Evolutionary conservation across 2,797 vertebrate species (phyloP).

Genomic region (Acanthurus lineatus): DNA sequence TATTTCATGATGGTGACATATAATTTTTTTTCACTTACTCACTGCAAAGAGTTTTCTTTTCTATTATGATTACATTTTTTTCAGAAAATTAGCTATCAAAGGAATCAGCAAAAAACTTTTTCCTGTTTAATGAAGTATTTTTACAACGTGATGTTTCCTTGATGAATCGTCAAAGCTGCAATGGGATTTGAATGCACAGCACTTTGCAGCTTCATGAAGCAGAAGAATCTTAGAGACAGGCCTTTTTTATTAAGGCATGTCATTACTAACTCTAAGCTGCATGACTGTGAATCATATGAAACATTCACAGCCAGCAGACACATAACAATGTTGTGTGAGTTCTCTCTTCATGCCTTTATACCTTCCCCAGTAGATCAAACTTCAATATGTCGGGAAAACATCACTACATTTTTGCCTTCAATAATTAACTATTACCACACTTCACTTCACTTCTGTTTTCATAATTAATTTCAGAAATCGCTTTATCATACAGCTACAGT

Average conservation of each 20-base stretch:
- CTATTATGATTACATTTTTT: too few relatives aligned
- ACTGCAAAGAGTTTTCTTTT: too few relatives aligned
- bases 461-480: background rate
- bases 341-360: background rate
- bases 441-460: background rate
- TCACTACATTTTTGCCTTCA: background rate
- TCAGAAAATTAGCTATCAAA: too few relatives aligned
- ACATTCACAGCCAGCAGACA: constrained; percentile 6
- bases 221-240: background rate
- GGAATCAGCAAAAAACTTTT: too few relatives aligned
- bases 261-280: constrained; percentile 12
- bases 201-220: too few relatives aligned
- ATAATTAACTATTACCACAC: background rate
- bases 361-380: background rate
- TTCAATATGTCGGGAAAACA: background rate
- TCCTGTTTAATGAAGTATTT: too few relatives aligned
- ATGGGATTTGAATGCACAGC: too few relatives aligned
- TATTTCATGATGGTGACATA: too few relatives aligned
- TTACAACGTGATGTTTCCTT: too few relatives aligned
- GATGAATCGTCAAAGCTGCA: too few relatives aligned
- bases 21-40: too few relatives aligned
- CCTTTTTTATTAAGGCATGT: background rate
- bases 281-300: constrained; percentile 21
- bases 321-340: background rate
- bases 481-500: background rate